Evolutionary conservation across 1,140 invertebrate genomes (phyloP), one percentile per base, ranked within the genome.

Genomic region (Oedothorax gibbosus): DNA sequence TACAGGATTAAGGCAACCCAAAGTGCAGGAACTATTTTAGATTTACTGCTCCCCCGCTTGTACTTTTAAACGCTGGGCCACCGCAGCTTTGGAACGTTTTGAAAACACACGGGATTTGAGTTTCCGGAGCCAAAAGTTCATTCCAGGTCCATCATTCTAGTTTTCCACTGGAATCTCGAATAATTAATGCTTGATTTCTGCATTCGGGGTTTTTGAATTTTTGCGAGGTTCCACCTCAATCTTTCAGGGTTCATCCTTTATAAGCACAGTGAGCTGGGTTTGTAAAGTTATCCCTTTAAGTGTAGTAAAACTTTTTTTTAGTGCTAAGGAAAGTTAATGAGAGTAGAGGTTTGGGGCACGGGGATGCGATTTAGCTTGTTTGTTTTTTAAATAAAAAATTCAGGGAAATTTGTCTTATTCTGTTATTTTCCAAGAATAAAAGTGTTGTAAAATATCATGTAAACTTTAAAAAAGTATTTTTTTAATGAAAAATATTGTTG

Each of bases 1-100:
- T 80, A 56, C 78, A 69, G 69, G 80, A 71, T 64, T 82, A 64
- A 65, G 66, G 51, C n/a, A 51, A n/a, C 60, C 77, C 62, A 77
- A 35, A 79, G 77, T 68, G 77, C 77, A 53, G 68, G 80, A 69
- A 76, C 81, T 76, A 84, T 84, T 84, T 84, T 84, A 84, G 81
- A 84, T 84, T 84, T 84, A 84, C 60, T 75, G 68, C 57, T 84
- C 81, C 81, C 81, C 51, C 18, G 81, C 64, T 76, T 49, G 76
- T 84, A 84, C 20, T 84, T 84, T 76, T 81, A 71, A 72, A 72
- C 50, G 60, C 21, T 18, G 64, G 56, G 49, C 66, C 64, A 6
- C 53, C 11, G 66, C 54, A 53, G 54, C n/a, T 60, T 11, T 49
- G 60, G 78, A 71, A 68, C 14, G 68, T 53, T 73, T 82, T 82